phyloP scores from a whole-genome alignment of 1,140 invertebrate genomes.

The Cydia splendana region DNA sequence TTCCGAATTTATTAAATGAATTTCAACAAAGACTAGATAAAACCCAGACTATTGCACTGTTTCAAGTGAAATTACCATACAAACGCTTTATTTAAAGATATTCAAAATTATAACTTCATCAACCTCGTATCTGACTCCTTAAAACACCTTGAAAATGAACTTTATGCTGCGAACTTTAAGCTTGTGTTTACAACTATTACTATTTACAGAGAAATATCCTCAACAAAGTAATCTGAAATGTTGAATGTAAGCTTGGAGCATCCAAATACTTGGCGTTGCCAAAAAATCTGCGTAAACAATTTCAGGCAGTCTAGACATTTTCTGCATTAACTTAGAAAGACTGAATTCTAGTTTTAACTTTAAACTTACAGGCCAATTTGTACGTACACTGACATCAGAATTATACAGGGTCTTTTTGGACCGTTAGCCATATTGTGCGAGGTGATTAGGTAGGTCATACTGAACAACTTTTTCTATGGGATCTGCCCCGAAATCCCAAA shows the following conservation, averaged over 20 bases:
- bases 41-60: too few relatives aligned
- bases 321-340: background rate
- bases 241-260: background rate
- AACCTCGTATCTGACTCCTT: background rate
- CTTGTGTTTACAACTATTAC: background rate
- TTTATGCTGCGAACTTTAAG: background rate
- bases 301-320: slow-evolving; percentile 24
- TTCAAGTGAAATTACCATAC: background rate
- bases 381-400: too few relatives aligned
- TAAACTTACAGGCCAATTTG: background rate
- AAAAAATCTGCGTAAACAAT: slow-evolving; percentile 19
- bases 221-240: background rate
- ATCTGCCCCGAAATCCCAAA: too few relatives aligned
- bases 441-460: too few relatives aligned
- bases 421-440: too few relatives aligned
- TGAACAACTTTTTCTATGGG: too few relatives aligned
- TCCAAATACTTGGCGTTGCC: background rate
- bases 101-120: background rate
- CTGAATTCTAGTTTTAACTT: background rate
- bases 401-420: too few relatives aligned
- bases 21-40: too few relatives aligned
- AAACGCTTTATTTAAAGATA: background rate
- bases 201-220: background rate
- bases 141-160: background rate
- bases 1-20: too few relatives aligned